phyloP scores from a whole-genome alignment of 2,797 vertebrate species.

The Coregonus suidteri region DNA sequence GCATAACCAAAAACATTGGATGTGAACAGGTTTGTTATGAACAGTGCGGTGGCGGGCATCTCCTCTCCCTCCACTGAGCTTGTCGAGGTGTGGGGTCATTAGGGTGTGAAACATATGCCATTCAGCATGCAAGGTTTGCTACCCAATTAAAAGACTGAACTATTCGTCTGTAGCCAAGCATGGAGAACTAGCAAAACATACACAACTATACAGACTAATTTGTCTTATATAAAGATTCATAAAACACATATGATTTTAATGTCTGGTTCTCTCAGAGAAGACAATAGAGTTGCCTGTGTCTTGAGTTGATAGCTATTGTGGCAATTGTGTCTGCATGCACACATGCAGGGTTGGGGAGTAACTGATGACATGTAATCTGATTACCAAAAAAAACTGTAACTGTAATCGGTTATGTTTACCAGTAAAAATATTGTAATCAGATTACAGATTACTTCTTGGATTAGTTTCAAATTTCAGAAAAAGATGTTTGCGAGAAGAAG shows the following conservation, averaged over 20 bases:
- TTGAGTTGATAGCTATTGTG: not conserved
- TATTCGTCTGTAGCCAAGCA: slow-evolving; percentile 56
- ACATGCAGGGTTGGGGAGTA: no score
- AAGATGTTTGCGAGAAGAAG: no score
- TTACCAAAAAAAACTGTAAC: no score
- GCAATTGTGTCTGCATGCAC: not conserved
- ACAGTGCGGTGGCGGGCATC: not conserved
- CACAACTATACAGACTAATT: slow-evolving; percentile 8
- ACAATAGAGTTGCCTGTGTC: not conserved
- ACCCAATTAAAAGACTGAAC: slow-evolving; percentile 68
- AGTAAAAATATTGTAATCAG: no score
- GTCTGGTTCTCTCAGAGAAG: not conserved
- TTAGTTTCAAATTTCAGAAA: no score
- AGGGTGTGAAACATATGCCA: slow-evolving; percentile 67
- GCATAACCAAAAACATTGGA: not conserved
- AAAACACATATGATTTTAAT: not conserved
- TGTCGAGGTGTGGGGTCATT: slow-evolving; percentile 66
- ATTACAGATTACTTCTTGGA: no score
- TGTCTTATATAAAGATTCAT: not conserved
- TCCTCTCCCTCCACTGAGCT: slow-evolving; percentile 16
- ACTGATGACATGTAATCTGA: no score
- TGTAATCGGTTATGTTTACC: no score
- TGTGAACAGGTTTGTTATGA: not conserved
- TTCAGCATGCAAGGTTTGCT: slow-evolving; percentile 55
- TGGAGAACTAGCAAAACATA: slow-evolving; percentile 18